phyloP scores from a whole-genome alignment of 2,113 vertebrate genomes.

The Ancistrus triradiatus region DNA sequence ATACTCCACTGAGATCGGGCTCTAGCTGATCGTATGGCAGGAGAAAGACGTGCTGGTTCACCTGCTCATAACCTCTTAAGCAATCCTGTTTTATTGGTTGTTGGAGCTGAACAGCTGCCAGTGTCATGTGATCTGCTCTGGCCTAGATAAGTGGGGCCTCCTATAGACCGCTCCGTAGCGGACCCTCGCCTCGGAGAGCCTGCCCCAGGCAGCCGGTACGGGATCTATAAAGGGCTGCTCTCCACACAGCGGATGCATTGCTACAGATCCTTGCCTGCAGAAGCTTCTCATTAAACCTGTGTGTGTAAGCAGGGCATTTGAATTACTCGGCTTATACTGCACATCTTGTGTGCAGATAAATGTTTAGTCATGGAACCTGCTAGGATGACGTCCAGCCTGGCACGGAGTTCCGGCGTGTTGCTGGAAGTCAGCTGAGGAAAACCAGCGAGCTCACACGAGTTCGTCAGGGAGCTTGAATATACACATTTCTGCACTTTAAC shows the following conservation, averaged over 20 bases:
- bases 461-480: no score
- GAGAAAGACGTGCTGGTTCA: slow-evolving; percentile 14
- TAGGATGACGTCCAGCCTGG: background rate
- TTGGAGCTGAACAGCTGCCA: slow-evolving; percentile 25
- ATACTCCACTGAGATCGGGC: no score
- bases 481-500: no score
- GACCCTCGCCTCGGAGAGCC: slow-evolving; percentile 17
- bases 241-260: background rate
- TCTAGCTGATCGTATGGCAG: background rate
- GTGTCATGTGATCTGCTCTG: slow-evolving; percentile 18
- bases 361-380: background rate
- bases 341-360: background rate
- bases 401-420: no score
- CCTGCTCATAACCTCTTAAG: slow-evolving; percentile 31
- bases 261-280: background rate
- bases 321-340: background rate
- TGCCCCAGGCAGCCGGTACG: background rate
- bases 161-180: background rate
- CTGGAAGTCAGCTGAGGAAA: background rate
- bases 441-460: background rate
- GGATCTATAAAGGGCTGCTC: no score
- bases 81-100: slow-evolving; percentile 34
- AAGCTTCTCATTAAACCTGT: slow-evolving; percentile 19
- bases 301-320: background rate
- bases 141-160: slow-evolving; percentile 18